Evolutionary conservation across 2,888 invertebrate genomes (phyloP), one percentile per base, ranked within the genome.

Genomic region (Esperia sulphurella): DNA sequence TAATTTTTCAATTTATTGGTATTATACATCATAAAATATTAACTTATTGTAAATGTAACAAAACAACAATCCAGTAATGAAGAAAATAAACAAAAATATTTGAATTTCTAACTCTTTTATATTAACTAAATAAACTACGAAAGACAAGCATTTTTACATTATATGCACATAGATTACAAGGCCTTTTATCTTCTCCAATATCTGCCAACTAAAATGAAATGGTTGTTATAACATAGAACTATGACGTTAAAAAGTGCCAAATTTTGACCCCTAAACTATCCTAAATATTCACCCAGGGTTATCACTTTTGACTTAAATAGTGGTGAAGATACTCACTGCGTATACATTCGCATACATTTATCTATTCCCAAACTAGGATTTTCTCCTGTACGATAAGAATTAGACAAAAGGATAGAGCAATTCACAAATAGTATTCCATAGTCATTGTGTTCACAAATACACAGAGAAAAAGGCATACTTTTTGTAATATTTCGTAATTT

Each of bases 91-190:
- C 63, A 70, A 79, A 73, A 74, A 76, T 73, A 72, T 80, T 78
- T 64, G 68, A 83, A 82, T 78, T 78, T 80, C 63, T 75, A 70
- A 21, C 21, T 68, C 69, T 65, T 68, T 60, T 67, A 65, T 64
- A 58, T 64, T 59, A 74, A 75, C 72, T 81, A 80, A 66, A 70
- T 71, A 68, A 66, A 70, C 75, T 83, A 83, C 61, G 55, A 77
- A 72, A 62, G 68, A 75, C 62, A 63, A 68, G 75, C 70, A 63
- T 79, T 82, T 81, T 75, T 83, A 85, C 82, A 84, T 66, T 8
- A 61, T 75, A 75, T 71, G 74, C 80, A 81, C 64, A 86, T 82
- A 84, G 72, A 82, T 79, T 83, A 83, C 80, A 85, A 83, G 76
- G 78, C 74, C 71, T 71, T n/a, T 33, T 10, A 30, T 45, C 42